Base-by-base conservation (phyloP, 2,113 vertebrate genomes). In the Gavialis gangeticus region DNA sequence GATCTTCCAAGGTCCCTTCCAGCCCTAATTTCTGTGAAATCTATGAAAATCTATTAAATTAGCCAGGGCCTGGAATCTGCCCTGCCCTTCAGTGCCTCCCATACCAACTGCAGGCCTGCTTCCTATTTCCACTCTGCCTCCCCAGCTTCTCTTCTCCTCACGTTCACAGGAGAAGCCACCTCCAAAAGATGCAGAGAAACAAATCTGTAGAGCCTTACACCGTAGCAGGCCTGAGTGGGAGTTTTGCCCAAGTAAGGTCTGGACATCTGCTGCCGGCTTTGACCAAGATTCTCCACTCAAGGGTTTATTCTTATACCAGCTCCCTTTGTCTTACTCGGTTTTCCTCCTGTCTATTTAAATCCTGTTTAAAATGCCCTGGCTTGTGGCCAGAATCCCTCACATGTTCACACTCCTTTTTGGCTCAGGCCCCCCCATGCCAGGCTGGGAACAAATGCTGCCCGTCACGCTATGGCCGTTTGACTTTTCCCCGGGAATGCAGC, bases 261-360 rank as follows among this genome's bases (percentile, higher is more conserved):
- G 37, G 28, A 7, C 15, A 27, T 19, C 75, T 28, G 34, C 30
- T 59, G 34, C 60, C 30, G 15, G 25, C 34, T 30, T 57, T 82
- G 89, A 91, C 87, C 62, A 58, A 81, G n/a, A 30, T n/a, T 75
- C 85, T 87, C 75, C 79, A 84, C 90, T 88, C 90, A 86, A 80
- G 71, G 46, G 60, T 54, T 24, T 87, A 79, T 71, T 91, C 94
- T 79, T 87, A 64, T 76, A 37, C 92, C 18, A 7, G 16, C 77
- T 56, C 60, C 62, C 93, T 94, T 96, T 92, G 94, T 96, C 93
- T 94, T 88, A 78, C 54, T 84, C 34, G 10, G 34, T 64, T 46
- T 57, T 84, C 62, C 30, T 71, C 79, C 82, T 59, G 14, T 92
- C 96, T 97, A 96, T 94, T 97, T 96, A 86, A 87, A 94, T 92